Conservation (phyloP, 2,797 vertebrate genomes). For the Ataeniobius toweri region DNA sequence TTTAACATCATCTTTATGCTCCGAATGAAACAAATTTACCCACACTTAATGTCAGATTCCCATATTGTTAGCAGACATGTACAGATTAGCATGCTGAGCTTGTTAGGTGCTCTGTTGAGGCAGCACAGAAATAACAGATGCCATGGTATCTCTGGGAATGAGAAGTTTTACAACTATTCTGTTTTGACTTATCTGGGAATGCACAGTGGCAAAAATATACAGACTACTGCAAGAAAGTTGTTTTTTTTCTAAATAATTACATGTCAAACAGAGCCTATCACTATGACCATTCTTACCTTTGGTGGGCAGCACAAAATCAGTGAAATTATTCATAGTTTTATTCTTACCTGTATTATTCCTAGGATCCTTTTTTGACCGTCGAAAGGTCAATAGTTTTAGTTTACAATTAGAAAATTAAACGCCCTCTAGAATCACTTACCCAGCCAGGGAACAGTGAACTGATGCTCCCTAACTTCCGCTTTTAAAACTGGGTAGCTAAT, state of each 20-base stretch:
- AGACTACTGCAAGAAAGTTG: no score
- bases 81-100: constrained; percentile 28
- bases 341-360: background rate
- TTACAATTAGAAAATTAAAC: no score
- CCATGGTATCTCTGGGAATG: constrained; percentile 4
- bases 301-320: background rate
- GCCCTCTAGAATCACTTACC: no score
- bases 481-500: no score
- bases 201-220: no score
- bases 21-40: constrained; percentile 68
- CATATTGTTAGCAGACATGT: constrained; percentile 41
- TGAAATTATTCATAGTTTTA: background rate
- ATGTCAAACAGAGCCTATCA: background rate
- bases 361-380: background rate
- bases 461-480: no score
- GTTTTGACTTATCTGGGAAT: background rate
- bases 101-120: constrained; percentile 27
- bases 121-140: constrained; percentile 24
- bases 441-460: no score
- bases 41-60: constrained; percentile 58
- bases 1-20: constrained; percentile 62
- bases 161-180: background rate
- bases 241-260: no score
- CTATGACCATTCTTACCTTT: background rate
- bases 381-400: background rate